Evolutionary conservation across 2,113 vertebrate species (phyloP).

Genomic region (Hypomesus transpacificus): DNA sequence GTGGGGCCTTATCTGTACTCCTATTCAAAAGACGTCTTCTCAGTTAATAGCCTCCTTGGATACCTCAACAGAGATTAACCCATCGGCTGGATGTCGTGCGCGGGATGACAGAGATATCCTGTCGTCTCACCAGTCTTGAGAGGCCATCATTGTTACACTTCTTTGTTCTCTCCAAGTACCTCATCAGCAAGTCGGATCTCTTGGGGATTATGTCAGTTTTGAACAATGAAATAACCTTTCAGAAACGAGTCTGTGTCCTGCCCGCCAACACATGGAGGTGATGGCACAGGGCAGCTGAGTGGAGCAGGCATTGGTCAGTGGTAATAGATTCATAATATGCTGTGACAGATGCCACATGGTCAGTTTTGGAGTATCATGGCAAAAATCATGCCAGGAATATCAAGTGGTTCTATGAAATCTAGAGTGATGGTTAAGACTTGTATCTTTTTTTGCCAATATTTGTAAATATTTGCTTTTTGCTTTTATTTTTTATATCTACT

Average conservation of each 20-base stretch:
- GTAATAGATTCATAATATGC: background rate
- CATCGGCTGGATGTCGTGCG: conserved; percentile 1
- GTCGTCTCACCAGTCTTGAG: conserved; percentile 13
- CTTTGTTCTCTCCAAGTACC: conserved; percentile 12
- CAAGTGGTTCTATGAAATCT: background rate
- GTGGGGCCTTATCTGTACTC: conserved; percentile 40
- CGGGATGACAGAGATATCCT: conserved; percentile 37
- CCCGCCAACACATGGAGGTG: conserved; percentile 35
- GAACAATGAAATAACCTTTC: conserved; percentile 48
- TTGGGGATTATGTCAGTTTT: conserved; percentile 39
- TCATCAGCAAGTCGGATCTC: conserved; percentile 49
- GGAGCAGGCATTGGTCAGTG: conserved; percentile 10
- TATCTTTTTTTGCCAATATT: too few relatives aligned
- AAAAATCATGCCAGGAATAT: background rate
- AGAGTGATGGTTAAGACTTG: too few relatives aligned
- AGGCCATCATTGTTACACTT: conserved; percentile 37
- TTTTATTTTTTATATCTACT: too few relatives aligned
- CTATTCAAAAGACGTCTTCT: conserved; percentile 37
- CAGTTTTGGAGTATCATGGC: background rate
- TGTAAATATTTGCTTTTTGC: too few relatives aligned
- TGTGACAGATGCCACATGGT: conserved; percentile 35
- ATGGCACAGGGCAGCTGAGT: conserved; percentile 31
- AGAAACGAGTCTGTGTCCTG: conserved; percentile 20
- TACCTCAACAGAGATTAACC: conserved; percentile 36
- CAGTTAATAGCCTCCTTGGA: conserved; percentile 37